Evolutionary conservation across 2,888 invertebrate species (phyloP).

Genomic region (Hedychridium roseum): DNA sequence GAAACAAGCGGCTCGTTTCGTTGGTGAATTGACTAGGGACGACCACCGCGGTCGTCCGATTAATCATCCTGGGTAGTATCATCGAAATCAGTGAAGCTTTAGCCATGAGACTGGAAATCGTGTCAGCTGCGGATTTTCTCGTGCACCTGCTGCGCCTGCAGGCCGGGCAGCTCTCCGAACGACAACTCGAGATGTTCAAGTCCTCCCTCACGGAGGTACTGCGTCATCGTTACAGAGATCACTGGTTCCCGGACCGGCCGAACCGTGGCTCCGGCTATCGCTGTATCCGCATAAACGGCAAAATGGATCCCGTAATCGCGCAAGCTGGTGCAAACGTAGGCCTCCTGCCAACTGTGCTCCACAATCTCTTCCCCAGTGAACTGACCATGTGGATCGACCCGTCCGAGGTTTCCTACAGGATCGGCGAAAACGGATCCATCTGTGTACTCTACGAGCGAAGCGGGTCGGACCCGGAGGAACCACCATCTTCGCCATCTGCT

Average conservation of each 20-base stretch:
- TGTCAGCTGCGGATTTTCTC: slow-evolving; percentile 66
- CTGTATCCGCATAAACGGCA: slow-evolving; percentile 75
- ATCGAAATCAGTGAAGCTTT: slow-evolving; percentile 10
- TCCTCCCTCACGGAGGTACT: slow-evolving; percentile 64
- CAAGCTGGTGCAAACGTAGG: slow-evolving; percentile 73
- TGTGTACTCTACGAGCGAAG: slow-evolving; percentile 67
- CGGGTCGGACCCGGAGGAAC: slow-evolving; percentile 49
- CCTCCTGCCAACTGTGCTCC: slow-evolving; percentile 68
- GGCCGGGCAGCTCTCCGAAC: slow-evolving; percentile 57
- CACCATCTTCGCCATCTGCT: too few species aligned
- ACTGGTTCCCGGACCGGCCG: slow-evolving; percentile 79
- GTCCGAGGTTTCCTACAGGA: slow-evolving; percentile 74
- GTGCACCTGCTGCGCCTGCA: slow-evolving; percentile 64
- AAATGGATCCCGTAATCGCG: slow-evolving; percentile 74
- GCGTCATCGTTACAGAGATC: slow-evolving; percentile 68
- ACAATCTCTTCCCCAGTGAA: slow-evolving; percentile 71
- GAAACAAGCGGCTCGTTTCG: background rate
- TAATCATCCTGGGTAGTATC: slow-evolving; percentile 30
- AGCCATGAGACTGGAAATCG: slow-evolving; percentile 66
- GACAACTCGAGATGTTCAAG: slow-evolving; percentile 65
- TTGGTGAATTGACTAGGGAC: background rate
- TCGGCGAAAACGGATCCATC: slow-evolving; percentile 73
- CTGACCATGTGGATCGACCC: slow-evolving; percentile 83
- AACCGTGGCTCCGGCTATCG: slow-evolving; percentile 77
- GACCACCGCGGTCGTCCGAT: background rate